Conservation (phyloP, 2,888 invertebrate genomes). For the Amorpha juglandis region DNA sequence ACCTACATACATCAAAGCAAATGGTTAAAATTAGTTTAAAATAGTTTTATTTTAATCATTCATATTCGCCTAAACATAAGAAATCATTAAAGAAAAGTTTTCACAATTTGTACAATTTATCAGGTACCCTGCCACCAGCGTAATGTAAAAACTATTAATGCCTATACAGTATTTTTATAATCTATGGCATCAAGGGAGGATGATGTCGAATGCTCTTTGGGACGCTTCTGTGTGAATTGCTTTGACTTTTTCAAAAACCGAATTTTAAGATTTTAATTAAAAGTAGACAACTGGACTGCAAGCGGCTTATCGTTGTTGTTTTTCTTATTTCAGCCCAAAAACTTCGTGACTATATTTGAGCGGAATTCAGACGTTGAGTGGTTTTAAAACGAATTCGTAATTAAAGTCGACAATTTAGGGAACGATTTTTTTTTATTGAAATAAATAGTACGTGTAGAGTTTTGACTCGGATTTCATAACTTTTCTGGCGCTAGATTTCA, state of each 20-base stretch:
- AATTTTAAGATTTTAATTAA: constrained; percentile 15
- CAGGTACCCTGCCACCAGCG: too few relatives aligned
- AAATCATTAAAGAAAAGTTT: too few relatives aligned
- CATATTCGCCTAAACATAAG: too few relatives aligned
- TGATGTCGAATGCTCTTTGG: constrained; percentile 7
- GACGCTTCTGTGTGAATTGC: not conserved
- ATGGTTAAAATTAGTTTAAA: too few relatives aligned
- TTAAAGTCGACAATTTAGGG: not conserved
- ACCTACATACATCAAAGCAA: too few relatives aligned
- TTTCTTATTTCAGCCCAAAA: not conserved
- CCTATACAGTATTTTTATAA: too few relatives aligned
- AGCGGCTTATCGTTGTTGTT: not conserved
- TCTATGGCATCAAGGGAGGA: not conserved
- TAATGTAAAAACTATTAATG: too few relatives aligned
- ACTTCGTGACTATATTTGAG: not conserved
- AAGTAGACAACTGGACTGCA: constrained; percentile 3
- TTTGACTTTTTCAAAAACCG: not conserved
- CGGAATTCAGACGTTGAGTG: not conserved
- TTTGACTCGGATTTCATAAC: not conserved
- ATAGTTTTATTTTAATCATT: too few relatives aligned
- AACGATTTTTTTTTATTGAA: not conserved
- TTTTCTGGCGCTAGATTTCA: not conserved
- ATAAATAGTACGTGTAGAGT: not conserved
- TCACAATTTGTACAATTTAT: too few relatives aligned
- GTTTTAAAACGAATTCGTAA: not conserved